These are phyloP conservation scores for Entomobrya multifasciata DNA, from an alignment of 2,888 invertebrate species.

Conservation along the genomic window DNA sequence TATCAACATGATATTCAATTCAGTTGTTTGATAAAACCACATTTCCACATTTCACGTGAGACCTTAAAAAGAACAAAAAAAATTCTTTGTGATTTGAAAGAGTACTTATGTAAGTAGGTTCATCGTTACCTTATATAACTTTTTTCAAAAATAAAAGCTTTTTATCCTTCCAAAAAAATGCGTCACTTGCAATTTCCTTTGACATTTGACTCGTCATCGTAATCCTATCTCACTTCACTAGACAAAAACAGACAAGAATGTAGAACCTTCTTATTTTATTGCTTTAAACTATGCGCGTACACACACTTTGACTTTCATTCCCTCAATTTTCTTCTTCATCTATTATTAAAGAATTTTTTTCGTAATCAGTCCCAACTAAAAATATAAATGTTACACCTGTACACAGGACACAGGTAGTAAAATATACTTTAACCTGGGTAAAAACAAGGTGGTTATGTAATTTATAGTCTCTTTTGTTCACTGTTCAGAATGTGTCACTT, in stretches of 20 bases:
- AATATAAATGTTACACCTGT: slow-evolving; percentile 2
- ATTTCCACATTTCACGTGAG: slow-evolving; percentile 27
- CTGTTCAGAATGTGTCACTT: slow-evolving; percentile 63
- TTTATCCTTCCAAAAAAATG: slow-evolving; percentile 9
- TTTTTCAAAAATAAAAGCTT: neutral
- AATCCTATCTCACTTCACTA: neutral
- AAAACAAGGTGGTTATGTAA: slow-evolving; percentile 60
- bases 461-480: slow-evolving; percentile 55
- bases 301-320: slow-evolving; percentile 51
- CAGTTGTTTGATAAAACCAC: slow-evolving; percentile 42
- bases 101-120: neutral
- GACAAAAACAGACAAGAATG: neutral
- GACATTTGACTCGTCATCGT: slow-evolving; percentile 65
- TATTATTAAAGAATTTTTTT: neutral
- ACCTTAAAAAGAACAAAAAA: slow-evolving; percentile 6
- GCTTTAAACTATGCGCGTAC: neutral
- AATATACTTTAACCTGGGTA: slow-evolving; percentile 33
- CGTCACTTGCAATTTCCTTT: slow-evolving; percentile 50
- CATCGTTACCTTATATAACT: neutral
- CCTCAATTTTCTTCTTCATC: slow-evolving; percentile 31
- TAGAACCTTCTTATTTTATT: neutral
- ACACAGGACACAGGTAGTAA: neutral
- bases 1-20: neutral
- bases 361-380: neutral
- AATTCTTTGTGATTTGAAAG: neutral